phyloP scores from a whole-genome alignment of 1,140 invertebrate genomes.

The Brachionus asplanchnoidis region DNA sequence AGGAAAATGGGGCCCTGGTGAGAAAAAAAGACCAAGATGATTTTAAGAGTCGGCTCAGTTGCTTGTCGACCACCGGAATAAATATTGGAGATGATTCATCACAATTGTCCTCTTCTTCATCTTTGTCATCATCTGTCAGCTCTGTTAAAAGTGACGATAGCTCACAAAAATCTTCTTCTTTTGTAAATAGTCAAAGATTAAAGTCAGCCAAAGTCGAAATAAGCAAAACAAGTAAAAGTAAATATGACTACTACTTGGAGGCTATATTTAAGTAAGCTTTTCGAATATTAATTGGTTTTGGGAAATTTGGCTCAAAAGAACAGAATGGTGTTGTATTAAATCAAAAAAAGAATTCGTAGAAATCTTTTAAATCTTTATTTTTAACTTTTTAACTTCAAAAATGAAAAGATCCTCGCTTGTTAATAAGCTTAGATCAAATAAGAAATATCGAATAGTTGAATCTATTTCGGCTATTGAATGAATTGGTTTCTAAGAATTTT shows the following conservation, averaged over 20 bases:
- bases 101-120: background rate
- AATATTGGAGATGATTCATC: background rate
- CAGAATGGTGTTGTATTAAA: too few relatives aligned
- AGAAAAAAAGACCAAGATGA: background rate
- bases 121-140: background rate
- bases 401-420: too few relatives aligned
- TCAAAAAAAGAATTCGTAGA: too few relatives aligned
- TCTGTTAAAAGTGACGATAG: background rate
- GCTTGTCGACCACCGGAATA: background rate
- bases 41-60: background rate
- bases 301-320: too few relatives aligned
- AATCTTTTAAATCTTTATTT: too few relatives aligned
- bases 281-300: background rate
- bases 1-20: background rate
- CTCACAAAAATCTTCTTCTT: background rate
- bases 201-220: background rate
- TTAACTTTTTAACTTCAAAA: too few relatives aligned
- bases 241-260: background rate
- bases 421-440: too few relatives aligned
- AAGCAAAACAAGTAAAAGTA: background rate
- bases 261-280: conserved; percentile 7
- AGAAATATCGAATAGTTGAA: too few relatives aligned
- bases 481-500: too few relatives aligned
- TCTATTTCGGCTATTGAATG: too few relatives aligned
- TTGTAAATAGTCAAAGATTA: conserved; percentile 22